Conservation (phyloP, 92 coral and sea anemone species). For the Epizoanthus stellaris region DNA sequence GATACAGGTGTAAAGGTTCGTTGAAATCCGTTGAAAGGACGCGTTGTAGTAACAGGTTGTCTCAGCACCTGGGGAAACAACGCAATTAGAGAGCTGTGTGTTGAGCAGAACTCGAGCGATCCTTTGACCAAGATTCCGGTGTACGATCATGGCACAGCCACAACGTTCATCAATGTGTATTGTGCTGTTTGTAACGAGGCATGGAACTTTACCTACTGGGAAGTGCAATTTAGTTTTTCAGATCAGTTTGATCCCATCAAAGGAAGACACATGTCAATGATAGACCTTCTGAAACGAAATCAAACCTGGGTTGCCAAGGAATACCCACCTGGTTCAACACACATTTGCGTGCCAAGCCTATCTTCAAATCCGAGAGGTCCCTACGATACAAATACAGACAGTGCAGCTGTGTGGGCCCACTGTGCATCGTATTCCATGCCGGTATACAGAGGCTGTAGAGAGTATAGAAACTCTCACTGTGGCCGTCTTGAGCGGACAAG, state of each 20-base stretch:
- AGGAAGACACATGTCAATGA: neutral
- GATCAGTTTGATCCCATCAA: no score
- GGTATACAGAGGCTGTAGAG: no score
- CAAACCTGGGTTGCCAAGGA: neutral
- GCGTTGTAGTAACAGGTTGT: constrained; percentile 12
- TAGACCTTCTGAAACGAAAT: neutral
- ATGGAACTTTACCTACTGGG: constrained; percentile 25
- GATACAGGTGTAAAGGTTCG: neutral
- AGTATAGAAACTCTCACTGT: no score
- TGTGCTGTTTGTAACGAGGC: constrained; percentile 21
- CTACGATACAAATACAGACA: no score
- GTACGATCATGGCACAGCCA: neutral
- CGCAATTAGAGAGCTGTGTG: neutral
- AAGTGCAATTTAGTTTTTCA: neutral
- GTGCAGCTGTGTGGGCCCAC: no score
- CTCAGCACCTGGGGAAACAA: neutral
- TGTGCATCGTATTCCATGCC: no score
- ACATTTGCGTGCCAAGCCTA: neutral
- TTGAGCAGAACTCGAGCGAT: neutral
- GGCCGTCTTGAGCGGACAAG: no score
- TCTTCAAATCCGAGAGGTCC: neutral
- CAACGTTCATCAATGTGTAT: constrained; percentile 6
- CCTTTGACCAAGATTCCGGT: constrained; percentile 11
- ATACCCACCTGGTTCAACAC: neutral
- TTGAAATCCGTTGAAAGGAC: neutral